Conservation (phyloP, 2,113 vertebrate species). For the Delphinus delphis region DNA sequence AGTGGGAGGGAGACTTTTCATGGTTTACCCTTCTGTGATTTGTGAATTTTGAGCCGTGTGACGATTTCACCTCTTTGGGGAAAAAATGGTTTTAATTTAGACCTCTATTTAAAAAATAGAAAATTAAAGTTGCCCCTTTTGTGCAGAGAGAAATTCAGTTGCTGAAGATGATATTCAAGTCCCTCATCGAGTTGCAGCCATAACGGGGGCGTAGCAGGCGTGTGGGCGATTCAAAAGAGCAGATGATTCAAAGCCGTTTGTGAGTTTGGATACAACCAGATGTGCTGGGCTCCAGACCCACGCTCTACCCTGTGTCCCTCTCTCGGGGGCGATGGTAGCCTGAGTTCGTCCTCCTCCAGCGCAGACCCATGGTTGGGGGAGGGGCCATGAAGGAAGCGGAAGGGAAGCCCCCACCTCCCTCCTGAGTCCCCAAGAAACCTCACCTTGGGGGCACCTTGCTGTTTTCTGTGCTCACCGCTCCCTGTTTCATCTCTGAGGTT, state of each 20-base stretch:
- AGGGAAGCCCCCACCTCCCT: not conserved
- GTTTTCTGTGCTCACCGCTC: not conserved
- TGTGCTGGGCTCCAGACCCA: not conserved
- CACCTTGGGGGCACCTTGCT: not conserved
- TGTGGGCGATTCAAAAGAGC: not conserved
- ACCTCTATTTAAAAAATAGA: slow-evolving; percentile 15
- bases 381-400: not conserved
- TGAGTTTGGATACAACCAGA: not conserved
- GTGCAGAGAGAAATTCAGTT: not conserved
- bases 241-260: slow-evolving; percentile 8
- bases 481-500: slow-evolving; percentile 7
- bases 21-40: not conserved
- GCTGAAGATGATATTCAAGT: not conserved
- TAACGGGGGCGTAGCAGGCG: not conserved
- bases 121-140: not conserved
- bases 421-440: not conserved
- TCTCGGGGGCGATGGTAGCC: fast-evolving
- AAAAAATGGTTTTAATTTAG: not conserved
- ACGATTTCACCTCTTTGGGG: not conserved
- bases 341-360: not conserved
- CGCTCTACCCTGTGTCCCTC: no score
- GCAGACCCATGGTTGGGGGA: not conserved
- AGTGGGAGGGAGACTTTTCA: not conserved
- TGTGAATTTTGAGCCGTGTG: not conserved
- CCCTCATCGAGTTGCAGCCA: not conserved